phyloP scores from a whole-genome alignment of 2,797 vertebrate genomes.

The Todus mexicanus region DNA sequence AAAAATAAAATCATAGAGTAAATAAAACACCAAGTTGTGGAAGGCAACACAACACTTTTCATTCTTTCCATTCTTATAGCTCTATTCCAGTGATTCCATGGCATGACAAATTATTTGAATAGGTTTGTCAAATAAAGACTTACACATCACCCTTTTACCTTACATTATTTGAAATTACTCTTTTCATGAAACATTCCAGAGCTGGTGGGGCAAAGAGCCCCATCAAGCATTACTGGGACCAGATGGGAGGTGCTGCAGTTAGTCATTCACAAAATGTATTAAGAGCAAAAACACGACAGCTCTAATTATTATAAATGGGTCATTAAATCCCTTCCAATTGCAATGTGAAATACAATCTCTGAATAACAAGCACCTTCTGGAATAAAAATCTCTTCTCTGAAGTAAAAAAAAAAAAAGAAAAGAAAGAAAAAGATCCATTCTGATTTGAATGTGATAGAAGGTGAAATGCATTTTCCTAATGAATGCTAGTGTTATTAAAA shows the following conservation, averaged over 20 bases:
- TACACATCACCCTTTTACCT: background rate
- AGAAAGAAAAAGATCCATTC: background rate
- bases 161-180: background rate
- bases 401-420: background rate
- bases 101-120: background rate
- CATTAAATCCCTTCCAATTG: constrained; percentile 37
- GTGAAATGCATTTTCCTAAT: constrained; percentile 25
- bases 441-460: constrained; percentile 3
- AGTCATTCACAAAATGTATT: constrained; percentile 42
- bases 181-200: constrained; percentile 14
- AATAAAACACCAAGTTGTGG: background rate
- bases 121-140: background rate
- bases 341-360: constrained; percentile 16
- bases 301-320: constrained; percentile 55
- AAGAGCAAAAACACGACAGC: background rate
- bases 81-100: background rate
- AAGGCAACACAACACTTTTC: background rate
- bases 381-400: background rate
- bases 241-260: constrained; percentile 22
- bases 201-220: background rate
- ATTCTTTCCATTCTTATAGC: background rate
- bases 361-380: background rate
- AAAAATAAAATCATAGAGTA: background rate
- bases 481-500: constrained; percentile 1
- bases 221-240: background rate